Evolutionary conservation across 2,888 invertebrate genomes (phyloP), one percentile per base, ranked within the genome.

Genomic region (Dorcus parallelipipedus): DNA sequence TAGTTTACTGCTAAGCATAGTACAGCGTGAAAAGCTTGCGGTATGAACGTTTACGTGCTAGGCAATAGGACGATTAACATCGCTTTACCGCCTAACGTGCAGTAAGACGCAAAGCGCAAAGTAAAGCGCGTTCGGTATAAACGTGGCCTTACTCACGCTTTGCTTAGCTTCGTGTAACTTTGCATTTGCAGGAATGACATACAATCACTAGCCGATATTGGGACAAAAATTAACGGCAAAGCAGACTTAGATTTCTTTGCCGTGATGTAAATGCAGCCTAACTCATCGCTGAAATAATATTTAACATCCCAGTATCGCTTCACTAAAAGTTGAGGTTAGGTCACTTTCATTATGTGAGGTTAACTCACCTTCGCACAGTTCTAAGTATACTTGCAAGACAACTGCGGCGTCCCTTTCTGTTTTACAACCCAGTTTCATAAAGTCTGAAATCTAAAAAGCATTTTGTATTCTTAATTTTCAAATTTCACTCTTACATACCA

Each of bases 291-390:
- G 60, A 76, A 81, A 23, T 75, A 74, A 64, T 81, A 81, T 39
- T 77, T 68, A 2, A 83, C 77, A 64, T 81, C 75, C 78, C 80
- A 80, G 53, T 80, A 78, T 62, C 73, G 73, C 64, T 78, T 81
- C 17, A 78, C 78, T 79, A 39, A 33, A 33, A 33, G 5, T 33
- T 33, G 26, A 33, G 26, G 26, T 33, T 33, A 52, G 52, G 33
- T 60, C 45, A 38, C 38, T 33, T 33, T 33, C 3, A 33, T 6
- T 3, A 33, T 5, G 9, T 51, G 54, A 47, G 54, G 52, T 51
- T 33, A 20, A 49, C 10, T 47, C 76, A 84, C 84, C 82, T 78
- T 83, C 82, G 63, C 79, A 79, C 43, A 86, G 69, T 67, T 86
- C 83, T 48, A 81, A 74, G 65, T 82, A 84, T 2, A 84, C 80